Evolutionary conservation across 2,888 invertebrate species (phyloP), one percentile per base, ranked within the genome.

Genomic region (Phrixothrix hirtus): DNA sequence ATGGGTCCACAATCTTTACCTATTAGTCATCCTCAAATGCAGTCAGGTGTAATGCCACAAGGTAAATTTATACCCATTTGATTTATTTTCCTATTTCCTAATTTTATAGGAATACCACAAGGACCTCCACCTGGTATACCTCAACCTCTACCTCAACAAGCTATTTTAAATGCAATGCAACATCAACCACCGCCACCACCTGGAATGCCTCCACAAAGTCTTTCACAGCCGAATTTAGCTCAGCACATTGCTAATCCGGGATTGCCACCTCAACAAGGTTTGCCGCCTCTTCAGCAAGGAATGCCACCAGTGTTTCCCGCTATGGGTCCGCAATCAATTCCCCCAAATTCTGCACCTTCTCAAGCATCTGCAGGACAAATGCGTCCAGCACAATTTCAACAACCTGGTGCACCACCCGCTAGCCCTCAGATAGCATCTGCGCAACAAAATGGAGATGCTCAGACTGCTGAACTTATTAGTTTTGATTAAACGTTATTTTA

Each of bases 391-490:
- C 66, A 57, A 31, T 44, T 37, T 52, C 61, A 59, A 26, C 63
- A 61, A 31, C 62, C 65, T 4, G 67, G 67, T 17, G 64, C 66
- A 12, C 64, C 65, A 27, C 66, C 68, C 10, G 55, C 63, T 6
- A 59, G 57, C 29, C 66, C 64, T 11, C 68, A 62, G 42, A 57
- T 59, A n/a, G 55, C 35, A 6, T 65, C 46, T 45, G 49, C 71
- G 63, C 47, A 74, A 66, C 52, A 73, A 69, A 70, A 74, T 17
- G 71, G 70, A 12, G 77, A 79, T 34, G 78, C 81, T 1, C 80
- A 81, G 64, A 89, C 89, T 1, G 90, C 87, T 10, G 91, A 91
- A 75, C 78, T 92, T 26, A 92, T 92, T 60, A 87, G 86, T 70
- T 92, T 92, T 64, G 91, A 91, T 78, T 91, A 79, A 82, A 26